Evolutionary conservation across 2,888 invertebrate genomes (phyloP).

Genomic region (Heliconius hortense): DNA sequence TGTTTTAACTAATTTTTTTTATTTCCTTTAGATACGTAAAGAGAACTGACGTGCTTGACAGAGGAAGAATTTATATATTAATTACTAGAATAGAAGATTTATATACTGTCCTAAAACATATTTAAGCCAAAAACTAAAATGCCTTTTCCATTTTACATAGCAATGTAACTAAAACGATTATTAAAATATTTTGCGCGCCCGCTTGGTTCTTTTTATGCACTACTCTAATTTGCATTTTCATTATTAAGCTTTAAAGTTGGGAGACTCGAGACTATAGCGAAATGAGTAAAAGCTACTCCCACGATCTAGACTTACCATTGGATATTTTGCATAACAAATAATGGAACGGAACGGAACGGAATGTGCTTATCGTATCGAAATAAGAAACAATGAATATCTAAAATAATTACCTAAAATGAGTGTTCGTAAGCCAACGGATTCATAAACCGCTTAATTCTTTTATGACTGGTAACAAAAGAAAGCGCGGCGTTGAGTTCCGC

Average conservation of each 20-base stretch:
- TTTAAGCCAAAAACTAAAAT: background rate
- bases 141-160: background rate
- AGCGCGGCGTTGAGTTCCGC: too few species aligned
- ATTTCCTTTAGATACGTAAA: too few species aligned
- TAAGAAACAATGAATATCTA: background rate
- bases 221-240: slow-evolving; percentile 26
- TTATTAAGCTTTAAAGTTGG: slow-evolving; percentile 16
- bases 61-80: too few species aligned
- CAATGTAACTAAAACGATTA: background rate
- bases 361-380: background rate
- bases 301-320: slow-evolving; percentile 9
- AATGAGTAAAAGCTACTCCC: slow-evolving; percentile 6
- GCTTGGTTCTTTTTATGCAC: background rate
- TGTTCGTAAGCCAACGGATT: background rate
- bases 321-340: slow-evolving; percentile 11
- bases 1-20: too few species aligned
- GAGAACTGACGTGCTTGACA: too few species aligned
- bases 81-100: too few species aligned
- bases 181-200: background rate
- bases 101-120: background rate
- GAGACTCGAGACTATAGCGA: background rate
- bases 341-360: background rate
- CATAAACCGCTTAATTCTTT: too few species aligned
- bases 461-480: too few species aligned
- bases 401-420: background rate